Evolutionary conservation across 1,140 invertebrate genomes (phyloP).

Genomic region (Rhagoletis zephyria): DNA sequence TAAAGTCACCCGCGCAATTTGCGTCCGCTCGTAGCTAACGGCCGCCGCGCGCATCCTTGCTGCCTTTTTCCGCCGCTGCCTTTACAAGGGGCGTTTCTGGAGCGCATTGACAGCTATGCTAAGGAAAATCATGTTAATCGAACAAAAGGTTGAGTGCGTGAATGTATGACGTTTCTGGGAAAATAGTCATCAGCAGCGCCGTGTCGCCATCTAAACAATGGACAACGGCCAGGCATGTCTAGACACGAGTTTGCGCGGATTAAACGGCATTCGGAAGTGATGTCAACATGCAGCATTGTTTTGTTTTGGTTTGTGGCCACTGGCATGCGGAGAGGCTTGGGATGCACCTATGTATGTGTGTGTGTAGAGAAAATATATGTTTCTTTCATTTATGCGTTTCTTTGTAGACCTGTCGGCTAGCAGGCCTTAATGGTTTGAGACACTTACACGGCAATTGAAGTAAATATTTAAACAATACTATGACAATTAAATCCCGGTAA

Average conservation of each 20-base stretch:
- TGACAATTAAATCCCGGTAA: neutral
- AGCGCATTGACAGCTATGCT: neutral
- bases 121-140: neutral
- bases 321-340: neutral
- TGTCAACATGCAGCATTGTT: neutral
- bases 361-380: neutral
- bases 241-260: neutral
- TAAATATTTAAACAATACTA: neutral
- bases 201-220: conserved; percentile 5
- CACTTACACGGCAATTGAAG: neutral
- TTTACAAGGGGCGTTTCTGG: neutral
- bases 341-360: neutral
- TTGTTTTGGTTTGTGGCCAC: neutral
- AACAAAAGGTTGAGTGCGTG: neutral
- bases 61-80: no score
- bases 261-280: neutral
- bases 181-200: neutral
- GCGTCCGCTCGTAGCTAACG: no score
- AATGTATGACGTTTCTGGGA: neutral
- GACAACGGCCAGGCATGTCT: neutral
- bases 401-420: conserved; percentile 4
- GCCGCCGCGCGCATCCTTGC: neutral
- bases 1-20: neutral
- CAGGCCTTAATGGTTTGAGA: neutral
- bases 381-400: neutral